phyloP scores from a whole-genome alignment of 2,113 vertebrate genomes.

The Hassar affinis region DNA sequence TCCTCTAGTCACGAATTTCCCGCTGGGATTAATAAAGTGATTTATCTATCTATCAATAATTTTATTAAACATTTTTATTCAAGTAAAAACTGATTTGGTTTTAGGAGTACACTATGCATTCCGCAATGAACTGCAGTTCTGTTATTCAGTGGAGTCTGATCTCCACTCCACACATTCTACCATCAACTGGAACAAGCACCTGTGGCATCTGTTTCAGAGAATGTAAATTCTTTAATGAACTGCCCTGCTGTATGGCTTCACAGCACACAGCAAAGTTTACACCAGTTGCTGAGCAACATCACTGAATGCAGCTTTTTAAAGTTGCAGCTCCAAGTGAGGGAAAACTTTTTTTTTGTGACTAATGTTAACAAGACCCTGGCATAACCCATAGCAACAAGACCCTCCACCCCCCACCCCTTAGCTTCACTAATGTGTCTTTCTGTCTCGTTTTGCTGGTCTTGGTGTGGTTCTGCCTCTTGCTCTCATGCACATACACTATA shows the following conservation, averaged over 20 bases:
- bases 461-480: neutral
- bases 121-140: neutral
- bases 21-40: too few relatives aligned
- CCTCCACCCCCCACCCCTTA: too few relatives aligned
- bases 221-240: neutral
- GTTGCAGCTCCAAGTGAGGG: neutral
- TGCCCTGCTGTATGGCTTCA: neutral
- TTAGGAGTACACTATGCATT: neutral
- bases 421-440: conserved; percentile 56
- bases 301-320: neutral
- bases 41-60: too few relatives aligned
- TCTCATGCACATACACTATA: neutral
- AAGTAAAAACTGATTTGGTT: neutral
- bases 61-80: neutral
- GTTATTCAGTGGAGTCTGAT: neutral
- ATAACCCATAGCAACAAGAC: neutral
- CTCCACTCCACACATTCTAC: neutral
- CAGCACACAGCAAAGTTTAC: neutral
- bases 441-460: conserved; percentile 46
- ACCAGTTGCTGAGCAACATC: neutral
- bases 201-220: neutral
- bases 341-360: neutral
- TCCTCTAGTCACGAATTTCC: too few relatives aligned
- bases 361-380: neutral
- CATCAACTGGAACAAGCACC: neutral